Base-by-base conservation (phyloP, 2,797 vertebrate genomes). In the Gymnodraco acuticeps region DNA sequence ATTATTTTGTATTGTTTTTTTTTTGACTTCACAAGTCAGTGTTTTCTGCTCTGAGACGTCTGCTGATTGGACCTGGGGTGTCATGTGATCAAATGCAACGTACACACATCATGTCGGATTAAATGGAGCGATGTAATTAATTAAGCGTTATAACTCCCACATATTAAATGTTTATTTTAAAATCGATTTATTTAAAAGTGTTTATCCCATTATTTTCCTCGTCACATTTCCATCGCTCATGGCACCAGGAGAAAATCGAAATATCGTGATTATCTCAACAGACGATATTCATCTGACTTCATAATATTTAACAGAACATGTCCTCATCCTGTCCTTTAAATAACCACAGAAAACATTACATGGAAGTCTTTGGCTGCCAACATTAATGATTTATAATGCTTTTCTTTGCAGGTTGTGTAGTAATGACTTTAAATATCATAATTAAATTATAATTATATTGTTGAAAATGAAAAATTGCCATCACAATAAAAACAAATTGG, bases 41-140 rank as follows among this genome's bases (percentile, higher is more conserved):
- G 86, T 88, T 83, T 73, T 43, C 70, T 81, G 78, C 70, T 81
- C 68, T 79, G 73, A 87, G 38, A 5, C 3, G 47, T 59, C 73
- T 80, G 81, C 86, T 90, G 86, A 87, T 90, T 90, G 90, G 90
- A 88, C 87, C 77, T 19, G 45, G 19, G 67, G 27, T 33, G 86
- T 90, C 88, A 86, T 54, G 63, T 89, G 87, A 87, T 64, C 73
- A 46, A 43, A 58, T 20, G 59, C 62, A 56, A 14, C 33, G 6
- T 47, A 73, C 70, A 54, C 65, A 47, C 68, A 60, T 73, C 72
- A 64, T 16, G 70, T 64, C 41, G 3, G 43, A 71, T 42, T 11
- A 66, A 56, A 73, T 15, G 20, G 33, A 67, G 61, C 38, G 0
- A 52, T 80, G 71, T 65, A 2, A 78, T 63, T 56, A 47, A 33